Conservation (phyloP, 2,797 vertebrate genomes). For the Sparus aurata region DNA sequence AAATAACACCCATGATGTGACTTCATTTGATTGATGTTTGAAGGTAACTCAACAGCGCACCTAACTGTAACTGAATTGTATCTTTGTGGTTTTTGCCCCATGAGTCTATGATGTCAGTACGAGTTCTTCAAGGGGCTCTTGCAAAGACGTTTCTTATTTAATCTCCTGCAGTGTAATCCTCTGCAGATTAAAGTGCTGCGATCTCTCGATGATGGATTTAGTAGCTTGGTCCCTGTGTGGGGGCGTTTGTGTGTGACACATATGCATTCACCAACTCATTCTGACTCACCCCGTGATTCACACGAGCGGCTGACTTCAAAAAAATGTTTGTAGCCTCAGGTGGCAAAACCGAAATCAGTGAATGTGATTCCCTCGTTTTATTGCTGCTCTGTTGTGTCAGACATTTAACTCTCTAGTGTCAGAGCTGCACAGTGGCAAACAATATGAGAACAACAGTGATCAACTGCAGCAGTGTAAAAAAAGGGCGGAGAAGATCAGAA, state of each 20-base stretch:
- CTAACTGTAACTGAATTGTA: neutral
- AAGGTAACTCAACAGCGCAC: constrained; percentile 13
- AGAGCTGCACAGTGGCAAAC: neutral
- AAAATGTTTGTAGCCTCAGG: constrained; percentile 25
- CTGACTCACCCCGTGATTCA: constrained; percentile 50
- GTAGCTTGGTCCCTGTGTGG: neutral
- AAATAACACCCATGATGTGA: neutral
- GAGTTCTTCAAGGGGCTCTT: constrained; percentile 2
- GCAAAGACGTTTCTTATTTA: constrained; percentile 21
- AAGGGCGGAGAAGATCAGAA: too few relatives aligned
- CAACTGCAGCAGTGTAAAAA: neutral
- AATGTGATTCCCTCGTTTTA: neutral
- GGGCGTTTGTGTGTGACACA: neutral
- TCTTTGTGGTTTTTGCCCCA: constrained; percentile 7
- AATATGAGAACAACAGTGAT: neutral
- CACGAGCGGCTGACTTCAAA: constrained; percentile 2
- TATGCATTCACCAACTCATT: constrained; percentile 19
- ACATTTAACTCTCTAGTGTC: neutral
- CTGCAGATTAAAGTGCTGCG: constrained; percentile 25
- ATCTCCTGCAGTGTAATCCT: constrained; percentile 14
- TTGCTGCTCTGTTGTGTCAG: neutral
- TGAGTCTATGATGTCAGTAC: neutral
- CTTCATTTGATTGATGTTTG: constrained; percentile 7
- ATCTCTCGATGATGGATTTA: constrained; percentile 39
- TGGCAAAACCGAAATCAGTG: constrained; percentile 4